These are phyloP conservation scores for Scaptomyza graminum DNA, from an alignment of 1,140 invertebrate species.

Conservation along the genomic window DNA sequence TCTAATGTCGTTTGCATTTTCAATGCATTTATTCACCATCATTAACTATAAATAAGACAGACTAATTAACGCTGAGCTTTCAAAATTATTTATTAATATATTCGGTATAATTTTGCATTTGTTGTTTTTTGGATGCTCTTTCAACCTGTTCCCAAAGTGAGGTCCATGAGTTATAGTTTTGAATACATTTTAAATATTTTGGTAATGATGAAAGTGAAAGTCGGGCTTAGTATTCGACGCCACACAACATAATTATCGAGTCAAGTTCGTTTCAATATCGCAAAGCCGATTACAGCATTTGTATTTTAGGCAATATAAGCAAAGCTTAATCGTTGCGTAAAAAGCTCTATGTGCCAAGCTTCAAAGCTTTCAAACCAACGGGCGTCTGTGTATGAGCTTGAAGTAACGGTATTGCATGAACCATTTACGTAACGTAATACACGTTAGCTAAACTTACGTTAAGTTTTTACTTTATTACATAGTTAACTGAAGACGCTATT, in stretches of 20 bases:
- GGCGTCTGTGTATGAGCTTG: neutral
- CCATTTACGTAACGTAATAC: neutral
- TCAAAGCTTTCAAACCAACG: neutral
- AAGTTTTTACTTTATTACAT: neutral
- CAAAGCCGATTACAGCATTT: neutral
- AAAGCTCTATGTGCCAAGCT: neutral
- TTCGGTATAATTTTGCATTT: neutral
- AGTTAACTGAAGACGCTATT: no score
- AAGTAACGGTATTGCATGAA: neutral
- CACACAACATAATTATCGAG: neutral
- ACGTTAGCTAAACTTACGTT: neutral
- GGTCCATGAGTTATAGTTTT: neutral
- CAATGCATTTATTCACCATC: no score
- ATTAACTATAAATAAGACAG: no score
- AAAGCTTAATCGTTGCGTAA: no score
- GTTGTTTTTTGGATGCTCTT: neutral
- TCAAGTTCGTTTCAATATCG: neutral
- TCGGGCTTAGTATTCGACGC: neutral
- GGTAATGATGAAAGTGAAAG: conserved; percentile 4
- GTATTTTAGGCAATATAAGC: no score
- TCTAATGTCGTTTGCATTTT: neutral
- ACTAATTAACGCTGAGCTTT: neutral
- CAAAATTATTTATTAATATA: neutral
- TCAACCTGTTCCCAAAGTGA: neutral
- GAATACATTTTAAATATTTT: neutral